Evolutionary conservation across 2,113 vertebrate genomes (phyloP).

Genomic region (Acrocephalus kingi): DNA sequence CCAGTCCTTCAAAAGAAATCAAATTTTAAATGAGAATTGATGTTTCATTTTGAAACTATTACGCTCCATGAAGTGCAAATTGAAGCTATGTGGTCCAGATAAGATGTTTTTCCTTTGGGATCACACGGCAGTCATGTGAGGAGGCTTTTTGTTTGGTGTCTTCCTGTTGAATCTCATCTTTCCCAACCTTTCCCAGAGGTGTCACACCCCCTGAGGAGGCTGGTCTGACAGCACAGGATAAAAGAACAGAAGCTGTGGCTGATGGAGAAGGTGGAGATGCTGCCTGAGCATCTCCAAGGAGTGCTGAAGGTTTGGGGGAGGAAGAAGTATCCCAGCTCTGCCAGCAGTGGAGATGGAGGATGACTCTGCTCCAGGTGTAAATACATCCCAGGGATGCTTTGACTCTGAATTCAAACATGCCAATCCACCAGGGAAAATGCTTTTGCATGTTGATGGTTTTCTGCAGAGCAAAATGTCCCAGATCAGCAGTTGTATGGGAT

Average conservation of each 20-base stretch:
- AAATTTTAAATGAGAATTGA: rapidly evolving
- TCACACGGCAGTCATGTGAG: rapidly evolving
- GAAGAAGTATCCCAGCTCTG: background rate
- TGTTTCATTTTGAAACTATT: background rate
- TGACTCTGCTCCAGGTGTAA: background rate
- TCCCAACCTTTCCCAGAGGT: background rate
- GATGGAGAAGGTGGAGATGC: background rate
- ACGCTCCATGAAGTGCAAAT: background rate
- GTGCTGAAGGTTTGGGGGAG: background rate
- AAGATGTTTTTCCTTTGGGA: background rate
- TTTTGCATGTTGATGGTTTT: background rate
- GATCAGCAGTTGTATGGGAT: background rate
- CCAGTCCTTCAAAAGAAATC: background rate
- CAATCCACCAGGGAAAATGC: background rate
- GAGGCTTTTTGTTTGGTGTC: background rate
- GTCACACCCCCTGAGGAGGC: background rate
- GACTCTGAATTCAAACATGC: background rate
- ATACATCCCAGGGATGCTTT: background rate
- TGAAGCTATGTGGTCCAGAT: background rate
- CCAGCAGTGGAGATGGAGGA: rapidly evolving
- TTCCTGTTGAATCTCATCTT: background rate
- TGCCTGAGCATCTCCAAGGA: background rate
- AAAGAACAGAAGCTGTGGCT: background rate
- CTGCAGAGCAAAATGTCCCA: background rate
- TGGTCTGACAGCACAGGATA: background rate